phyloP scores from a whole-genome alignment of 1,140 invertebrate species.

The Tetramorium simillimum region DNA sequence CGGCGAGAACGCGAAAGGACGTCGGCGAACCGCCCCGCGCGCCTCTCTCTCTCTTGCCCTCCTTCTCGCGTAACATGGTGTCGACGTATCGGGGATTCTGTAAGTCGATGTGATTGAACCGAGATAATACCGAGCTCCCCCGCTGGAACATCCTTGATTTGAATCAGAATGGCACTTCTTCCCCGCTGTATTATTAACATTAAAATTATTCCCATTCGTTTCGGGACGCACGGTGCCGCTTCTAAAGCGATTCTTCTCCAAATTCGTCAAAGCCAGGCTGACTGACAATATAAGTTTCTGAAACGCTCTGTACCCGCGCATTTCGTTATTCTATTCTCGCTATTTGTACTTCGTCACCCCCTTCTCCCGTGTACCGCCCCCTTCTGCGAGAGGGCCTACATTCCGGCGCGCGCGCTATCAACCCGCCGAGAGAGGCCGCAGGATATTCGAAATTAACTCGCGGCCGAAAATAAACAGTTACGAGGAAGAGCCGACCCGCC shows the following conservation, averaged over 20 bases:
- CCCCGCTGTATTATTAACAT: neutral
- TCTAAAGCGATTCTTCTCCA: neutral
- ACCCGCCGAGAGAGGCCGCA: slow-evolving; percentile 27
- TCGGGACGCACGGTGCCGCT: no score
- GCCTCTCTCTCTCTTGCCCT: neutral
- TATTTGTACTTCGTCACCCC: slow-evolving; percentile 14
- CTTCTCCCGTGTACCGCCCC: neutral
- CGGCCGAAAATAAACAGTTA: slow-evolving; percentile 65
- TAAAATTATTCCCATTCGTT: slow-evolving; percentile 5
- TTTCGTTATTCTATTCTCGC: slow-evolving; percentile 4
- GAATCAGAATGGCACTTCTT: neutral
- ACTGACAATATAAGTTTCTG: neutral
- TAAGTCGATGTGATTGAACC: neutral
- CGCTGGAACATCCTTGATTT: neutral
- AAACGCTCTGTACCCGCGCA: neutral
- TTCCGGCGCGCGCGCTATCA: slow-evolving; percentile 41
- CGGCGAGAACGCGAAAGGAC: slow-evolving; percentile 54
- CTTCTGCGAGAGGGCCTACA: slow-evolving; percentile 21
- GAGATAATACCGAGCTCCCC: neutral
- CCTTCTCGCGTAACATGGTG: neutral
- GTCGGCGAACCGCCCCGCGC: neutral
- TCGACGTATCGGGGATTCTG: neutral
- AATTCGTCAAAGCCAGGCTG: neutral
- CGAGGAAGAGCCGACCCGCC: neutral
- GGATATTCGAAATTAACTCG: slow-evolving; percentile 67